Evolutionary conservation across 1,140 invertebrate genomes (phyloP), one percentile per base, ranked within the genome.

Genomic region (Eciton burchellii): DNA sequence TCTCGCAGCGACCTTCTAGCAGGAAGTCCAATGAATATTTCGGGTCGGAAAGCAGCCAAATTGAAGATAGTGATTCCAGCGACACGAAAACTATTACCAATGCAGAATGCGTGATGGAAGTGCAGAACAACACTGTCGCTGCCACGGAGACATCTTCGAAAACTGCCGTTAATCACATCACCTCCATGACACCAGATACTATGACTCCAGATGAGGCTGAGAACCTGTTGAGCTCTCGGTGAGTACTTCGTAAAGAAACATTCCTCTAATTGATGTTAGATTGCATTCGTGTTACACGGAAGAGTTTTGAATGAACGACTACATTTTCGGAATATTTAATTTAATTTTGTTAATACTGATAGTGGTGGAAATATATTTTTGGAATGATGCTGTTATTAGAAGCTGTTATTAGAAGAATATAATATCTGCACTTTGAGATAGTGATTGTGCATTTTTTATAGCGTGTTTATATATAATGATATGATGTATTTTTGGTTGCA

Each of bases 141-240:
- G 16, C 14, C 43, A n/a, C 71, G 56, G 91, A 92, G 21, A 91
- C 84, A 21, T 60, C 85, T 4, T 70, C 62, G 8, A 89, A 91
- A 85, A 85, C 83, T 49, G 87, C 43, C 89, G 90, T 84, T 70
- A 86, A 49, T 84, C 88, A 79, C 77, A 86, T 73, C 59, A 74
- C 79, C 60, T 72, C 81, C 41, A 81, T 91, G n/a, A 91, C 89
- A 71, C 95, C 96, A 14, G 96, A 97, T 91, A 95, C 96, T 19
- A 97, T 97, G 96, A 97, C 97, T 56, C 95, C 96, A n/a, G 96
- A 96, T 88, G 97, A 97, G 91, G 97, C 97, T n/a, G 97, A 97
- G 90, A 96, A 97, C 93, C 94, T 97, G 87, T 94, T 97, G 71
- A 98, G 97, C 92, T 96, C 96, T 89, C 97, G 97, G 97, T 97